Evolutionary conservation across 2,797 vertebrate species (phyloP).

Genomic region (Esox masquinongy): DNA sequence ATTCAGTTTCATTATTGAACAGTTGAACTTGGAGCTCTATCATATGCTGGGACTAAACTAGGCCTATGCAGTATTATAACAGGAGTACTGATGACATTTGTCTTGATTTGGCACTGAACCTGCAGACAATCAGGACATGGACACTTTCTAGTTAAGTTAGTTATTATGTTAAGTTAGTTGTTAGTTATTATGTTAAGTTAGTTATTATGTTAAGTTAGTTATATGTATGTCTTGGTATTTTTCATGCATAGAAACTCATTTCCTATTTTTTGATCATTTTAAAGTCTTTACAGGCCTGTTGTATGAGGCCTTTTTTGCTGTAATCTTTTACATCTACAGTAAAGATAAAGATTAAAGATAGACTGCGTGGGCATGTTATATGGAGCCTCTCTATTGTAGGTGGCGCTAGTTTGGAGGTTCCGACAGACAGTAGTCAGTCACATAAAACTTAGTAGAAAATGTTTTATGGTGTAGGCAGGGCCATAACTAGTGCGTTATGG

Average conservation of each 20-base stretch:
- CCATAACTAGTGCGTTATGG: no score
- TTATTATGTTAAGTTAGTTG: no score
- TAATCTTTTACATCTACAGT: constrained; percentile 88
- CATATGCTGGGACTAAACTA: no score
- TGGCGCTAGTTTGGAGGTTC: constrained; percentile 6
- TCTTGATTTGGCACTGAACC: no score
- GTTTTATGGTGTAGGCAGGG: neutral
- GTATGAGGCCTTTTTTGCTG: constrained; percentile 81
- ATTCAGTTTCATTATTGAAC: no score
- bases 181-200: no score
- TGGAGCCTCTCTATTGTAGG: constrained; percentile 86
- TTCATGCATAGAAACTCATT: neutral
- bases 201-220: no score
- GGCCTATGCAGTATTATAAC: no score
- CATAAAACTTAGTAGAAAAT: neutral
- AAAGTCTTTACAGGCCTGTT: constrained; percentile 77
- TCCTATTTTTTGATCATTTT: neutral
- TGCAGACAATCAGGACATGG: neutral
- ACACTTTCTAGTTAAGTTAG: no score
- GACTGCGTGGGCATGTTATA: constrained; percentile 75
- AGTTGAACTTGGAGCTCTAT: no score
- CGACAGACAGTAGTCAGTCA: neutral
- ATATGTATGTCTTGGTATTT: neutral
- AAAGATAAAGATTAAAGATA: no score
- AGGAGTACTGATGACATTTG: no score